Conservation (phyloP, 2,888 invertebrate genomes). For the Eristalinus aeneus region DNA sequence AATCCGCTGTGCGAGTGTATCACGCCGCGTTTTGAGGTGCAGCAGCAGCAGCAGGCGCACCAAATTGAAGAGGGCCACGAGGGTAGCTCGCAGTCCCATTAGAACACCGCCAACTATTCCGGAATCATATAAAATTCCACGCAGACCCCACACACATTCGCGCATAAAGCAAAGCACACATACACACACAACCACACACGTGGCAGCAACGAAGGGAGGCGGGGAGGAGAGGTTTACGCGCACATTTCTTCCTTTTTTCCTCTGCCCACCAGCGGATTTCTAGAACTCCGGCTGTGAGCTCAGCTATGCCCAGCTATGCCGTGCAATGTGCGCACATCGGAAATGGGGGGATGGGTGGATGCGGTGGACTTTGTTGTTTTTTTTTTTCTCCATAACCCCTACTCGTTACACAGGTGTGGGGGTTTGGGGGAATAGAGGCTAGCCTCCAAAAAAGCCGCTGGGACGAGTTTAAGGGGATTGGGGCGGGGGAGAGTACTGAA, state of each 20-base stretch:
- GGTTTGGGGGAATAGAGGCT: background rate
- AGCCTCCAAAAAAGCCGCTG: background rate
- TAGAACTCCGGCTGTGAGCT: constrained; percentile 47
- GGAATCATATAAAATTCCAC: constrained; percentile 52
- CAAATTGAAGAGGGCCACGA: constrained; percentile 56
- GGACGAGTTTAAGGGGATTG: background rate
- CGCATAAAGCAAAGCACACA: constrained; percentile 24
- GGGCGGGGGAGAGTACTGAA: background rate
- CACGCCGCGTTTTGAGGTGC: constrained; percentile 77
- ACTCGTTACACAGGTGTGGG: constrained; percentile 29
- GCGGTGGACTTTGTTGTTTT: background rate
- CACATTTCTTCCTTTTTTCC: constrained; percentile 3
- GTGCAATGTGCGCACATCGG: background rate
- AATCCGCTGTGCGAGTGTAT: constrained; percentile 73
- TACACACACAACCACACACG: background rate
- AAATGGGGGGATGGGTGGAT: background rate
- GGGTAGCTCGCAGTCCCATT: constrained; percentile 52
- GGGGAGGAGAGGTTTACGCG: constrained; percentile 12
- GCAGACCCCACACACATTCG: constrained; percentile 28
- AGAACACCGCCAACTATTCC: constrained; percentile 64
- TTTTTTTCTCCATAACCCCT: background rate
- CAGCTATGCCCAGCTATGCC: background rate
- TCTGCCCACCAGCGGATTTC: constrained; percentile 48
- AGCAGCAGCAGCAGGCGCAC: constrained; percentile 64
- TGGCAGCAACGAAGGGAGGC: background rate